phyloP scores from a whole-genome alignment of 2,113 vertebrate genomes.

The Trinectes maculatus region DNA sequence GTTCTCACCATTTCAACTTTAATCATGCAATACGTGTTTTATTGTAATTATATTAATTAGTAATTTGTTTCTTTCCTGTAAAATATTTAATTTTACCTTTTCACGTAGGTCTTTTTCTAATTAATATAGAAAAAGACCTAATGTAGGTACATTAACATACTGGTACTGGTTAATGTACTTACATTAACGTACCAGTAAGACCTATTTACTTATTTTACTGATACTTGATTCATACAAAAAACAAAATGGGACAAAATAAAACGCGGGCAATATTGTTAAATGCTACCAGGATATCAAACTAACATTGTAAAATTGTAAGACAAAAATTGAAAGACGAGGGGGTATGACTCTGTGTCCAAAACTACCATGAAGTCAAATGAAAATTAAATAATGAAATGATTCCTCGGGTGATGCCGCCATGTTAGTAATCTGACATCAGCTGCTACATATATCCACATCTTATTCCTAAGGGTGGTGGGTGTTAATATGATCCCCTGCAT shows the following conservation, averaged over 20 bases:
- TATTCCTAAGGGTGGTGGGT: not conserved
- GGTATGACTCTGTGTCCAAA: not conserved
- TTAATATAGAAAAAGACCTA: no score
- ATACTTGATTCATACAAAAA: not conserved
- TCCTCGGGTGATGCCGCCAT: not conserved
- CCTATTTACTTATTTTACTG: not conserved
- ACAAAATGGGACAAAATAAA: not conserved
- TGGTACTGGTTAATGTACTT: not conserved
- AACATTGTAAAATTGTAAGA: not conserved
- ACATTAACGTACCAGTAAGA: not conserved
- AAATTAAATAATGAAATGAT: not conserved
- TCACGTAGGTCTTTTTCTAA: no score
- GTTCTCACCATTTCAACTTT: not conserved
- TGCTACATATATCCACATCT: not conserved
- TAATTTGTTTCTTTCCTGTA: not conserved
- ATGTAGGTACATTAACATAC: not conserved
- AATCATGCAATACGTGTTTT: not conserved
- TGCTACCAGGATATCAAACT: not conserved
- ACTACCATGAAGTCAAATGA: not conserved
- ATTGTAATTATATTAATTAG: no score
- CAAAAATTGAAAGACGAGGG: no score
- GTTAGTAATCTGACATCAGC: slow-evolving; percentile 12
- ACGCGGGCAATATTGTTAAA: not conserved
- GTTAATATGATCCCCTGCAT: slow-evolving; percentile 12
- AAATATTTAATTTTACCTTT: no score